phyloP scores from a whole-genome alignment of 2,888 invertebrate genomes.

The Amphipoea oculea region DNA sequence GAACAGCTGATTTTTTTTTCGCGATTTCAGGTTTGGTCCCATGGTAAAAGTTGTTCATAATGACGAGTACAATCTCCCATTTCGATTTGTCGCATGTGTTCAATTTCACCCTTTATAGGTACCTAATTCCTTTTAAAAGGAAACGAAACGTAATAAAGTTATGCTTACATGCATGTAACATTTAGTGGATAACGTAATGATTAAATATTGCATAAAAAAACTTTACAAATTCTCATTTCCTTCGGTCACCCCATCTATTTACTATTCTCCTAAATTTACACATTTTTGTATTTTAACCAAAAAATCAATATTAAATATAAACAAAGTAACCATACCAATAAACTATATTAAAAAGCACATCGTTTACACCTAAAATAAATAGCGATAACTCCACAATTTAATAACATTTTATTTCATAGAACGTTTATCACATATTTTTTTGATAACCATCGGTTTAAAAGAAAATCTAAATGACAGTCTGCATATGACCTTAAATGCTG shows the following conservation, averaged over 20 bases:
- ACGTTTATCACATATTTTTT: not conserved
- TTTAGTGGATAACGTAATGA: not conserved
- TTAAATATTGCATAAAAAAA: not conserved
- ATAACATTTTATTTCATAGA: not conserved
- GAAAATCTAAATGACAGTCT: not conserved
- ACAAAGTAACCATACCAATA: not conserved
- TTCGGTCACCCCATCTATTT: not conserved
- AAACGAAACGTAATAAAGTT: not conserved
- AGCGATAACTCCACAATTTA: not conserved
- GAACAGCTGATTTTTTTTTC: too few species aligned
- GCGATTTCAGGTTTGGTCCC: too few species aligned
- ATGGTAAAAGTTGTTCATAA: too few species aligned
- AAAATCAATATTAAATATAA: not conserved
- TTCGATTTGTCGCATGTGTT: too few species aligned
- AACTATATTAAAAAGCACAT: not conserved
- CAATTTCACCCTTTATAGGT: too few species aligned
- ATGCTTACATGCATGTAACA: not conserved
- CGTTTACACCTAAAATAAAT: not conserved
- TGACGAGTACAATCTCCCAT: too few species aligned
- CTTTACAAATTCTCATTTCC: not conserved
- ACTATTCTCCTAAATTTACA: not conserved
- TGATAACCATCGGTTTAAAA: not conserved
- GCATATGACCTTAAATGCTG: not conserved
- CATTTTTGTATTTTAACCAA: not conserved
- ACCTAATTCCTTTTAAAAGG: not conserved